Conservation (phyloP, 2,888 invertebrate genomes). For the Artemia sinica region DNA sequence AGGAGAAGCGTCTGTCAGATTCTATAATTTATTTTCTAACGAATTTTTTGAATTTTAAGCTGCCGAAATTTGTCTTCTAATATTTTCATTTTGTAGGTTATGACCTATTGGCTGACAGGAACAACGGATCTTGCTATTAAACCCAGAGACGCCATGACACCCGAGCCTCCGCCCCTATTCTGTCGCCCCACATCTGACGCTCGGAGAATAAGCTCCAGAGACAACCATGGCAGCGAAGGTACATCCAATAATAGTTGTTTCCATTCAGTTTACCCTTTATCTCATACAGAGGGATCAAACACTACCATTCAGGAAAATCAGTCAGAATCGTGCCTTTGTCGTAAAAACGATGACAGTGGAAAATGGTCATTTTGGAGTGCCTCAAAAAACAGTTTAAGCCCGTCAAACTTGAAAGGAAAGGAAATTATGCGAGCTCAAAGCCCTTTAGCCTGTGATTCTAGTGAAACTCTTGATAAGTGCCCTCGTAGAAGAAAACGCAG, state of each 20-base stretch:
- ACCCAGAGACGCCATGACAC: slow-evolving; percentile 43
- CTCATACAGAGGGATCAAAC: not conserved
- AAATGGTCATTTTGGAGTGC: slow-evolving; percentile 11
- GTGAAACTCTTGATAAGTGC: not conserved
- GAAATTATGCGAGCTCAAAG: not conserved
- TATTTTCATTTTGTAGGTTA: slow-evolving; percentile 32
- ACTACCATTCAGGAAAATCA: not conserved
- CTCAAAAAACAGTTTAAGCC: slow-evolving; percentile 6
- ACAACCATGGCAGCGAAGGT: not conserved
- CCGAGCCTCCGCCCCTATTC: slow-evolving; percentile 58
- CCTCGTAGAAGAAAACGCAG: slow-evolving; percentile 1
- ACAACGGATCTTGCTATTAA: slow-evolving; percentile 63
- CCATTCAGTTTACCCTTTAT: slow-evolving; percentile 9
- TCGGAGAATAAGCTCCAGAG: not conserved
- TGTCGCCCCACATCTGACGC: slow-evolving; percentile 38
- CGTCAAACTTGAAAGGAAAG: not conserved
- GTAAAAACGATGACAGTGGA: not conserved
- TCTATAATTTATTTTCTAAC: no score
- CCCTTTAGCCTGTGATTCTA: slow-evolving; percentile 4
- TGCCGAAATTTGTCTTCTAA: slow-evolving; percentile 24
- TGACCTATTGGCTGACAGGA: slow-evolving; percentile 57
- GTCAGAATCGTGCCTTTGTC: not conserved
- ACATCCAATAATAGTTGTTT: not conserved
- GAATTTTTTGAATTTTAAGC: no score
- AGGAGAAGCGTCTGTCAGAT: no score